Percentiles rank a stretch among this genome's conserved stretches.
Conservation (phyloP, 2,113 vertebrate genomes). For the Dicerorhinus sumatrensis region DNA sequence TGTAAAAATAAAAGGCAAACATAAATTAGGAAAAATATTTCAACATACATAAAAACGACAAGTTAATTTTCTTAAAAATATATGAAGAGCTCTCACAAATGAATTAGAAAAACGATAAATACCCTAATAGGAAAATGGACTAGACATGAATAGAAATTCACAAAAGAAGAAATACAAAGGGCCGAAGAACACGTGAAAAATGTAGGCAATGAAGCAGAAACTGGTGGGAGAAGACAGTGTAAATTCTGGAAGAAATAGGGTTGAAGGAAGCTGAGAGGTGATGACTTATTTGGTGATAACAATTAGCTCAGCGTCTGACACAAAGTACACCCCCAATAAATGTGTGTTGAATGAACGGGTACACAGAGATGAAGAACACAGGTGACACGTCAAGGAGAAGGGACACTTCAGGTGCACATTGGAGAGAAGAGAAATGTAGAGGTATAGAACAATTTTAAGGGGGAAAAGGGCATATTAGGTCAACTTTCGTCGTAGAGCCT, state of each 20-base stretch:
- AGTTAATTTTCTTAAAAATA: not conserved
- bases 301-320: not conserved
- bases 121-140: not conserved
- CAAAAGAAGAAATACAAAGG: not conserved
- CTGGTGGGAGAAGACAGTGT: not conserved
- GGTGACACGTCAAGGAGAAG: not conserved
- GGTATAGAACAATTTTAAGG: not conserved
- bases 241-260: not conserved
- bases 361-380: not conserved
- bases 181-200: not conserved
- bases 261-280: not conserved
- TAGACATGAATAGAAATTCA: not conserved
- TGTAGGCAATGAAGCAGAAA: not conserved
- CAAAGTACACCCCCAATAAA: not conserved
- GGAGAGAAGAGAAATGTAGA: not conserved
- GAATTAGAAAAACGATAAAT: not conserved
- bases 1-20: not conserved
- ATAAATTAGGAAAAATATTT: not conserved
- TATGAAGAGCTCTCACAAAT: not conserved
- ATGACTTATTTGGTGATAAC: not conserved
- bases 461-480: not conserved
- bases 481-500: not conserved
- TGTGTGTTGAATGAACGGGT: not conserved
- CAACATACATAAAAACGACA: not conserved
- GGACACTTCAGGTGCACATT: not conserved